phyloP scores from a whole-genome alignment of 64 coral and sea anemone species.

The Stichodactyla helianthus region DNA sequence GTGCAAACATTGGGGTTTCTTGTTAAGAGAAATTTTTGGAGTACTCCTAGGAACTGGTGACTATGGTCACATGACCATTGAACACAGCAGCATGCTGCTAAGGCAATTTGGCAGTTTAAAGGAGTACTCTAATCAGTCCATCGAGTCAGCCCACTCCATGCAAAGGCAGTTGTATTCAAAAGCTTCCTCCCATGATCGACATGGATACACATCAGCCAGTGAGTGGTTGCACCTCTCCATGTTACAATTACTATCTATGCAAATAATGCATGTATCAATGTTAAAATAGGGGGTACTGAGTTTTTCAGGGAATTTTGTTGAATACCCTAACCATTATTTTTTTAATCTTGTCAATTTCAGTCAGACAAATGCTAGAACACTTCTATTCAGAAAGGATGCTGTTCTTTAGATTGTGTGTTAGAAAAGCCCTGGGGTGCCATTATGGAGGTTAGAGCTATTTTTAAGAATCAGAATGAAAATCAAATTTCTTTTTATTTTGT shows the following conservation, averaged over 20 bases:
- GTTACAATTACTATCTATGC: no score
- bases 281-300: no score
- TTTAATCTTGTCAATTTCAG: background rate
- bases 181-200: constrained; percentile 22
- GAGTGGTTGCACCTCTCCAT: background rate
- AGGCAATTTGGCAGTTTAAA: constrained; percentile 22
- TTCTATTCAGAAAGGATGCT: constrained; percentile 16
- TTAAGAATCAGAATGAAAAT: no score
- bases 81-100: constrained; percentile 30
- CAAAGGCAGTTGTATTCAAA: constrained; percentile 29
- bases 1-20: constrained; percentile 31
- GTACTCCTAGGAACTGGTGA: constrained; percentile 3
- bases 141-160: constrained; percentile 20
- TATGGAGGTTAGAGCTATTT: background rate
- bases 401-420: background rate
- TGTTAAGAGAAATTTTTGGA: constrained; percentile 25
- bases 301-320: background rate
- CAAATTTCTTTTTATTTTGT: background rate
- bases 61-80: constrained; percentile 36
- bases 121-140: constrained; percentile 22
- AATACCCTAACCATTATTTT: background rate
- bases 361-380: constrained; percentile 6
- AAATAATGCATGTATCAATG: no score
- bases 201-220: constrained; percentile 14
- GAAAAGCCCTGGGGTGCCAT: background rate